Percentiles rank a stretch among this genome's conserved stretches.
Conservation (phyloP, 2,888 invertebrate genomes). For the Yponomeuta plumbellus region DNA sequence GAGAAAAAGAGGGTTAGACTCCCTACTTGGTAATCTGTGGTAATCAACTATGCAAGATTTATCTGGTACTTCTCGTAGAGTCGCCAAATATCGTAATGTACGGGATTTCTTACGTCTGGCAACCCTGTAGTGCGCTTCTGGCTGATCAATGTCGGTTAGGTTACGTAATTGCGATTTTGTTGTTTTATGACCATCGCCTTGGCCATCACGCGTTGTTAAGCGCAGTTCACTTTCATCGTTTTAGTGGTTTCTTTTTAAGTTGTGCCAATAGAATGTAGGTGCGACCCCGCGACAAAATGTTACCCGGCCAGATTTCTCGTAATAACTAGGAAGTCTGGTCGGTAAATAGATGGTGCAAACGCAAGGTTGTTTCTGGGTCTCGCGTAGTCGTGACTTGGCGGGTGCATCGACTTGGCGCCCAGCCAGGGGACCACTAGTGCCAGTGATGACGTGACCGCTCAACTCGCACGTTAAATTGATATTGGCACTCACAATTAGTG, state of each 20-base stretch:
- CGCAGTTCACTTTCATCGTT: neutral
- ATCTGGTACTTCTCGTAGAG: too few relatives aligned
- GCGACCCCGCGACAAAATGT: neutral
- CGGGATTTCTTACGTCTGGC: too few relatives aligned
- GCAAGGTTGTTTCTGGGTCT: slow-evolving; percentile 39
- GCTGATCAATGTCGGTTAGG: too few relatives aligned
- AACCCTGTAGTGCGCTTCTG: too few relatives aligned
- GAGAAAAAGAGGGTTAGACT: too few relatives aligned
- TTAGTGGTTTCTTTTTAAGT: neutral
- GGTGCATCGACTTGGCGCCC: slow-evolving; percentile 38
- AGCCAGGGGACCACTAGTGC: slow-evolving; percentile 33
- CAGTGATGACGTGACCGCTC: slow-evolving; percentile 42
- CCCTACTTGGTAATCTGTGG: too few relatives aligned
- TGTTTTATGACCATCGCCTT: too few relatives aligned
- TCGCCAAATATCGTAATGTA: too few relatives aligned
- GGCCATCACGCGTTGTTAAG: too few relatives aligned
- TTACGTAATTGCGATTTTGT: too few relatives aligned
- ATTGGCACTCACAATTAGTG: slow-evolving; percentile 48
- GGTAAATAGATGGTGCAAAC: slow-evolving; percentile 32
- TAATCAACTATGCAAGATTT: too few relatives aligned
- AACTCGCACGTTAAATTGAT: slow-evolving; percentile 57
- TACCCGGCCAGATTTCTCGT: slow-evolving; percentile 15
- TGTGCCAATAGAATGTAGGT: neutral
- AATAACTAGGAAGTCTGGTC: slow-evolving; percentile 16
- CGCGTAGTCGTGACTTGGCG: slow-evolving; percentile 45